Evolutionary conservation across 2,888 invertebrate species (phyloP), one percentile per base, ranked within the genome.

Genomic region (Allolobophora icterica): DNA sequence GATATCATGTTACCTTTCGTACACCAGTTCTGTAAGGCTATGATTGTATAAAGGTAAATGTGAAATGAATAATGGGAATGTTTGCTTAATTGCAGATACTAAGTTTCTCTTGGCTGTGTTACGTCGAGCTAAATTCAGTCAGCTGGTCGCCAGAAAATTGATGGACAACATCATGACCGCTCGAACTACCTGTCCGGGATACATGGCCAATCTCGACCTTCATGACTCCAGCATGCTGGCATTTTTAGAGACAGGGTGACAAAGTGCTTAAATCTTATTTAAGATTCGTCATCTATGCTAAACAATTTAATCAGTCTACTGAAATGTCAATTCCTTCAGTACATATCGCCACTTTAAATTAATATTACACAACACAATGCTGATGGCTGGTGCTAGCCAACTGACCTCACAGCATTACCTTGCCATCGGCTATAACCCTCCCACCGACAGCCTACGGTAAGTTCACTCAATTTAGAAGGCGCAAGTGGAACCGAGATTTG

Each of bases 91-190:
- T n/a, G n/a, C 33, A 91, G 91, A 92, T 71, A 90, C 90, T 19
- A 40, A 71, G 4, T 91, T 84, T 90, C 89, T 91, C 5, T 84
- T 92, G 90, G 30, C 83, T 5, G 89, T 91, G 52, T n/a, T 92
- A n/a, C 42, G 91, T 30, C 45, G 84, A 40, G 90, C 91, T 13
- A 92, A 92, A 45, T 92, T 92, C 90, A 92, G 92, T 90, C 92
- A 92, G 89, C 45, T 92, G 84, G 52, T 40, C 30, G 90, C 92
- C 17, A 52, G 91, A 42, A 84, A 92, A 34, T 89, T 90, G 45
- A 42, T 92, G 33, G 91, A 90, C 30, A 90, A 89, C 71, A 84
- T 91, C 19, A 38, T 89, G 45, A 90, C 90, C n/a, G 84, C 84
- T 84, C 33, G 84, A 33, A 84, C 90, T n/a, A 90, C 38, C 33